Base-by-base conservation (phyloP, 1,140 invertebrate genomes). In the Vanessa tameamea region DNA sequence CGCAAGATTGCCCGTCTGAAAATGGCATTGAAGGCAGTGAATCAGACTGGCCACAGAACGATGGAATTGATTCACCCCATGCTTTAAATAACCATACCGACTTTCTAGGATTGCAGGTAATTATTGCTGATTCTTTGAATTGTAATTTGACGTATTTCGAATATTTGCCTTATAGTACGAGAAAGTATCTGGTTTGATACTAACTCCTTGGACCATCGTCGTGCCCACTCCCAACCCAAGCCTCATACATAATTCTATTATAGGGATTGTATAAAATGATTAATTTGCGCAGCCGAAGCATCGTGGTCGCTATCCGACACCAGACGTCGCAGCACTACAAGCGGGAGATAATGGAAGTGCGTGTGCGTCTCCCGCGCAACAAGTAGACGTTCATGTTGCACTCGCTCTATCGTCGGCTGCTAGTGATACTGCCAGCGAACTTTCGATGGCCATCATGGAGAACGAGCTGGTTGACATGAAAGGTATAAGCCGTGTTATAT, bases 391-490 rank as follows among this genome's bases (percentile, higher is more conserved):
- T 26, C 73, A 66, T 64, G 77, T 72, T n/a, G 86, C 84, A 3
- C 98, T 98, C 85, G 98, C 97, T 0, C 93, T 98, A 8, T 99
- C 97, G 31, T 97, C 98, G 2, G 98, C 99, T 93, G 98, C 97
- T 61, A 99, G 98, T n/a, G 98, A 99, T 83, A 98, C 97, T 90
- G 98, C 98, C 87, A 97, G 97, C 84, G 95, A 96, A 81, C 94
- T 96, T 64, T 96, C 96, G 23, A 93, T 96, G 73, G 95, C 95
- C 93, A 92, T 95, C 85, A 95, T 96, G 95, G 95, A 96, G 78
- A 95, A 95, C 82, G 95, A 96, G 78, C 83, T 95, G 31, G 90
- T 90, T 63, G 87, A 91, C 67, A 82, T 89, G 78, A 90, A 91
- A 84, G 87, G 87, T 89, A 47, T 14, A 47, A 43, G 8, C 37